These are phyloP conservation scores for Enteromius anoplus DNA, from an alignment of 2,797 vertebrate species.

Conservation along the genomic window DNA sequence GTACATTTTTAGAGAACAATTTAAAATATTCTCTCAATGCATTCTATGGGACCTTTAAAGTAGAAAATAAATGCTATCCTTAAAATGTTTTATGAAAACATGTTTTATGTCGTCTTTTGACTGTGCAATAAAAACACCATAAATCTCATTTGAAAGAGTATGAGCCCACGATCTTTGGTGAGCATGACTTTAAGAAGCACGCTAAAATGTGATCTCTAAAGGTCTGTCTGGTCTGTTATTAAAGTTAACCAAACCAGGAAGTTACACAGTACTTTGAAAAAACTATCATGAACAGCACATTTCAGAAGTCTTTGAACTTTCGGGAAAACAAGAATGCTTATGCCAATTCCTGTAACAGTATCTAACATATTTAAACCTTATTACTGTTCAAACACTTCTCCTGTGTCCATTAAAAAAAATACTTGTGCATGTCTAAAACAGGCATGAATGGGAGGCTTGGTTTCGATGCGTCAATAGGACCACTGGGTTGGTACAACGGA, in stretches of 20 bases:
- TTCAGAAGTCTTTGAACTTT: background rate
- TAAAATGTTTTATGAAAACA: background rate
- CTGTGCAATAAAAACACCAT: constrained; percentile 25
- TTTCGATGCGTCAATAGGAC: constrained; percentile 1
- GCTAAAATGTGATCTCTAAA: constrained; percentile 28
- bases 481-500: background rate
- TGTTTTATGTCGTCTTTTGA: background rate
- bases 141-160: background rate
- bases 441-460: background rate
- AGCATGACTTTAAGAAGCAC: background rate
- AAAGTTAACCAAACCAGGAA: constrained; percentile 36
- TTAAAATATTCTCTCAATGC: too few species aligned
- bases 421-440: constrained; percentile 4
- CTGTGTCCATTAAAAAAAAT: constrained; percentile 9
- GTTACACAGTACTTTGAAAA: constrained; percentile 2
- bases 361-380: constrained; percentile 18
- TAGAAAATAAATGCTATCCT: background rate
- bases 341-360: constrained; percentile 17
- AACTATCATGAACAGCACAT: background rate
- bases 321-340: constrained; percentile 14
- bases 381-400: constrained; percentile 17
- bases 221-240: constrained; percentile 22
- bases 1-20: too few species aligned
- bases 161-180: background rate
- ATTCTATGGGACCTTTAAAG: too few species aligned